These are phyloP conservation scores for Keiferia lycopersicella DNA, from an alignment of 2,888 invertebrate species.

Conservation along the genomic window DNA sequence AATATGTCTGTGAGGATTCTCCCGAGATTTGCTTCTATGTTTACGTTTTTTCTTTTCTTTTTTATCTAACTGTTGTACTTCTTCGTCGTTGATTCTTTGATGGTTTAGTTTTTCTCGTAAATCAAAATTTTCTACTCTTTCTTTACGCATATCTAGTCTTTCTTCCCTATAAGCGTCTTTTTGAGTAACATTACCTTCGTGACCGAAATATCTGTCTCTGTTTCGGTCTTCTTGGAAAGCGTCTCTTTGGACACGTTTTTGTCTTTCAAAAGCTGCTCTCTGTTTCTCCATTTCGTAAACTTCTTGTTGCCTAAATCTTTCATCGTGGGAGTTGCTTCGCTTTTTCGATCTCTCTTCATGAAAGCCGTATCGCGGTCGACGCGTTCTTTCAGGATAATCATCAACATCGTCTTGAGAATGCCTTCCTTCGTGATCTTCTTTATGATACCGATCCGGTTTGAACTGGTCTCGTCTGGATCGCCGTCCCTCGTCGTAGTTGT, in stretches of 20 bases:
- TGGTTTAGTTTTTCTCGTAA: background rate
- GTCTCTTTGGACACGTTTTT: background rate
- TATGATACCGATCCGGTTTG: background rate
- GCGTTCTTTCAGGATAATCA: background rate
- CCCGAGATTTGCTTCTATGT: background rate
- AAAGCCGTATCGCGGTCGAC: background rate
- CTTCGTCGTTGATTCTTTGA: background rate
- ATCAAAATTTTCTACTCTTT: background rate
- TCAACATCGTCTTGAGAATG: background rate
- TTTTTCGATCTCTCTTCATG: slow-evolving; percentile 7
- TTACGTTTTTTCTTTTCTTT: background rate
- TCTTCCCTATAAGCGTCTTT: background rate
- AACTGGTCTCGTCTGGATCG: background rate
- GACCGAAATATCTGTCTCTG: background rate
- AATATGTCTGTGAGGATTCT: background rate
- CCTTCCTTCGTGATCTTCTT: background rate
- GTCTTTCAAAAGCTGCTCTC: background rate
- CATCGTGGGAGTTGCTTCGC: background rate
- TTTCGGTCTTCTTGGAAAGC: background rate
- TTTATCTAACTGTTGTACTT: background rate
- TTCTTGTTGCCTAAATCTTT: background rate
- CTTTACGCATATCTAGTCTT: background rate
- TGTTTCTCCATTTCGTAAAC: background rate
- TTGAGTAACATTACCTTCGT: background rate
- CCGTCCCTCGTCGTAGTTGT: slow-evolving; percentile 33